Base-by-base conservation (phyloP, 2,797 vertebrate genomes). In the Pelobates cultripes region DNA sequence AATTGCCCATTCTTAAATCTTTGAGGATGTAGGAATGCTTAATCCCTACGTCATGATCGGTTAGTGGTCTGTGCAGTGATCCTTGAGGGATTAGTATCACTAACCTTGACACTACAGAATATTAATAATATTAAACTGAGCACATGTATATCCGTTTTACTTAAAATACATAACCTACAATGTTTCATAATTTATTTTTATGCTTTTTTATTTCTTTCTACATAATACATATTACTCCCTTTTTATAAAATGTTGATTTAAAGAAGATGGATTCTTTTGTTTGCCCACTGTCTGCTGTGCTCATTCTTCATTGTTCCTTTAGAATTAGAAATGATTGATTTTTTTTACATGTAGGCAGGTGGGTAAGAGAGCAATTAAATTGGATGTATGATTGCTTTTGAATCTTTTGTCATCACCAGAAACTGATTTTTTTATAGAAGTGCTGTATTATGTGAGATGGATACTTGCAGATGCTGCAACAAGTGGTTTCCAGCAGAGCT, bases 361-460 rank as follows among this genome's bases (percentile, higher is more conserved):
- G 67, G 79, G 44, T 75, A 81, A 70, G 57, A 64, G 79, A 81
- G 79, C 66, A 76, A 81, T 81, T 81, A 81, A 70, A 81, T 47
- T 51, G 40, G 73, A 70, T 76, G 73, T 81, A 43, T 69, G 53
- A 81, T 75, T 75, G 67, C 73, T 64, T 76, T 81, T 76, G 73
- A 76, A 28, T 76, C 79, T 70, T 76, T 75, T 81, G 79, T 75
- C 73, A 71, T 75, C 43, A 53, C 79, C 43, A 13, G 64, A 44
- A 75, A 60, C 8, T 47, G 43, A 61, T 60, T 81, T 51, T 51
- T 70, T 70, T 43, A 80, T 40, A 51, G 53, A 61, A 80, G 63
- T 75, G 28, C 43, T 14, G 15, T 42, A 73, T 44, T 74, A 53
- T 15, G 64, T 63, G 40, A 45, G 44, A 70, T 41, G 75, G 66